phyloP scores from a whole-genome alignment of 2,113 vertebrate species.

The human region GRCh38 chr11:122775001-122775500 shows the following conservation, averaged over 20 bases:
- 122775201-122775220: neutral
- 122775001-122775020: rapidly evolving
- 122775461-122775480: neutral
- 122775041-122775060: neutral
- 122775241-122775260: neutral
- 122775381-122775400: rapidly evolving
- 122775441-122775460: neutral
- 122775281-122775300: neutral
- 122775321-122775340: rapidly evolving
- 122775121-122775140: neutral
- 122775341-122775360: neutral
- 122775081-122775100: rapidly evolving
- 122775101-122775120: neutral
- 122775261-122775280: neutral
- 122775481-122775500: neutral
- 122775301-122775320: rapidly evolving
- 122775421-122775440: neutral
- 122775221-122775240: neutral
- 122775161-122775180: neutral
- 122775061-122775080: neutral
- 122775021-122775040: neutral
- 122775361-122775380: neutral
- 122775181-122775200: neutral
- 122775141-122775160: neutral
- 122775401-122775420: neutral